phyloP scores from a whole-genome alignment of 2,113 vertebrate genomes.

The Tachycineta bicolor region DNA sequence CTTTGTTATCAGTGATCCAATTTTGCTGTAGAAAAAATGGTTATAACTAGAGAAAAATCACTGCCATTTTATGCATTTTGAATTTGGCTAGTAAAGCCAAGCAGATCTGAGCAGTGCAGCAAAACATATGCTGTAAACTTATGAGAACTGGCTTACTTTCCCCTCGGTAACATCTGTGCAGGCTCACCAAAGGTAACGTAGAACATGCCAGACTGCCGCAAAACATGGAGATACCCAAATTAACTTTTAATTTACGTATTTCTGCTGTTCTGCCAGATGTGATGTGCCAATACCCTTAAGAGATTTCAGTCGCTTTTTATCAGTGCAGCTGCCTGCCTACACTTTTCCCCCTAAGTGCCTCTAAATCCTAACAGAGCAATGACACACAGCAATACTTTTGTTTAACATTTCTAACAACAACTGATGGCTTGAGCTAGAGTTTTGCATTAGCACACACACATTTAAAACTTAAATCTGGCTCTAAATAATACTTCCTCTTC shows the following conservation, averaged over 20 bases:
- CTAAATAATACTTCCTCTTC: not conserved
- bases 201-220: not conserved
- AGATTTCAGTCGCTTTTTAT: not conserved
- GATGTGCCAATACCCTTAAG: not conserved
- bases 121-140: conserved; percentile 2
- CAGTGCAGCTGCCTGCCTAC: not conserved
- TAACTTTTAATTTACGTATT: conserved; percentile 21
- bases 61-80: not conserved
- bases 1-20: not conserved
- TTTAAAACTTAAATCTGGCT: not conserved
- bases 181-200: not conserved
- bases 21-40: not conserved
- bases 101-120: not conserved
- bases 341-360: not conserved
- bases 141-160: not conserved
- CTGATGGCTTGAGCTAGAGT: not conserved
- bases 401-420: not conserved
- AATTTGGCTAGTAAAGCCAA: not conserved
- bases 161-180: not conserved
- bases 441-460: not conserved
- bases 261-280: not conserved
- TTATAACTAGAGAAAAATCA: not conserved
- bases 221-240: not conserved
- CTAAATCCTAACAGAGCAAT: conserved; percentile 1
- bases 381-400: not conserved